phyloP scores from a whole-genome alignment of 2,888 invertebrate species.

The Ferrisia virgata region DNA sequence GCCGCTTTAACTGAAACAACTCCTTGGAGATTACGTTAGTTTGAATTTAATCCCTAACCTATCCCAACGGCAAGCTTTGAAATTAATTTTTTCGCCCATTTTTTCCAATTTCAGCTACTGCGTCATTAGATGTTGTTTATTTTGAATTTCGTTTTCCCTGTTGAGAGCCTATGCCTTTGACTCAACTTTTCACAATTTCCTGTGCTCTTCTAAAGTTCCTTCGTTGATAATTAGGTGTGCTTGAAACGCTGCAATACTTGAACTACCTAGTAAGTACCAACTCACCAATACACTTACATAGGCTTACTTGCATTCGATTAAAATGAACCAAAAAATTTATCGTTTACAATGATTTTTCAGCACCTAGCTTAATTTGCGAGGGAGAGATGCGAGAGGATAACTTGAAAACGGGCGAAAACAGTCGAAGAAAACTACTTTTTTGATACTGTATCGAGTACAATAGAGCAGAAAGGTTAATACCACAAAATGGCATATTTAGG shows the following conservation, averaged over 20 bases:
- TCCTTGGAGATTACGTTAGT: background rate
- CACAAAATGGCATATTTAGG: no score
- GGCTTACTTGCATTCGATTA: no score
- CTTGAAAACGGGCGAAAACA: no score
- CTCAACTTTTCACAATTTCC: background rate
- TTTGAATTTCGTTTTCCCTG: background rate
- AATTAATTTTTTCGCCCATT: background rate
- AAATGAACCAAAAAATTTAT: no score
- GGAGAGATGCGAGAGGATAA: no score
- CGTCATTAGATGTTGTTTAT: background rate
- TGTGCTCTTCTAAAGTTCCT: background rate
- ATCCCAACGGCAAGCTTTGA: background rate
- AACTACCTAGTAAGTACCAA: no score
- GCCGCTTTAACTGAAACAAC: background rate
- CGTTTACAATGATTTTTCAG: background rate
- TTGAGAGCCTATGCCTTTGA: background rate
- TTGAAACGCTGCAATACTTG: background rate
- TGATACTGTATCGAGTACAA: no score
- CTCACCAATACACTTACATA: no score
- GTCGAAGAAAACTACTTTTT: no score
- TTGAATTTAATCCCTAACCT: background rate
- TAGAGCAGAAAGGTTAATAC: no score
- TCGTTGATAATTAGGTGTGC: background rate
- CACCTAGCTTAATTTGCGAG: no score
- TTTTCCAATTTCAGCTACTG: background rate